phyloP scores from a whole-genome alignment of 2,888 invertebrate species.

The Clusia tigrina region DNA sequence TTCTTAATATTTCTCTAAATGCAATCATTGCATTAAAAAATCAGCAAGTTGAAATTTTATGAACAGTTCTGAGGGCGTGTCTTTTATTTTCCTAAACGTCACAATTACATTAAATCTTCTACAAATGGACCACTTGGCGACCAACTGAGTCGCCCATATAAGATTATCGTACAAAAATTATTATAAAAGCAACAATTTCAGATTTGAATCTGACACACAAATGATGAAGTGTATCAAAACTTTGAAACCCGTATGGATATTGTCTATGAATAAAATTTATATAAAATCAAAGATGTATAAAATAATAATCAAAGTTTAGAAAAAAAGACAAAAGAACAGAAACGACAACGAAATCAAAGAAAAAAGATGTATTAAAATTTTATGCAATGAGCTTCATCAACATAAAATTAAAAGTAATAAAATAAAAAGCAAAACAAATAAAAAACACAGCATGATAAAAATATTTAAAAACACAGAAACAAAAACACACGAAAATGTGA shows the following conservation, averaged over 20 bases:
- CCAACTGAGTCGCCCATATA: too few relatives aligned
- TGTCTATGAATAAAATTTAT: neutral
- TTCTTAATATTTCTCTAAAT: too few relatives aligned
- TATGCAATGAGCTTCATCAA: conserved; percentile 16
- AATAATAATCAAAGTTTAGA: conserved; percentile 12
- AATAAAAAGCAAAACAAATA: conserved; percentile 1
- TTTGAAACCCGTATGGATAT: neutral
- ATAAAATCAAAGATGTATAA: conserved; percentile 15
- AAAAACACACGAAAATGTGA: neutral
- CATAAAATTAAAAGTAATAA: conserved; percentile 18
- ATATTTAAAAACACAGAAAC: neutral
- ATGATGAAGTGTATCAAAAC: conserved; percentile 18
- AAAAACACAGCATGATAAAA: conserved; percentile 16
- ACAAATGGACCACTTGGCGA: too few relatives aligned
- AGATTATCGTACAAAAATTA: too few relatives aligned
- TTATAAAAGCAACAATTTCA: neutral
- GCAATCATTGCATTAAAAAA: too few relatives aligned
- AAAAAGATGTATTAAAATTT: conserved; percentile 1
- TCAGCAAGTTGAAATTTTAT: too few relatives aligned
- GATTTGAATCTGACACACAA: neutral
- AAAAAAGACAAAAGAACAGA: neutral
- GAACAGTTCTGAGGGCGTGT: too few relatives aligned
- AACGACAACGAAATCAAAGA: neutral
- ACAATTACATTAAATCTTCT: too few relatives aligned
- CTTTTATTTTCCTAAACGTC: too few relatives aligned